Evolutionary conservation across 2,113 vertebrate species (phyloP), one percentile per base, ranked within the genome.

Genomic region (Orthonyx spaldingii): DNA sequence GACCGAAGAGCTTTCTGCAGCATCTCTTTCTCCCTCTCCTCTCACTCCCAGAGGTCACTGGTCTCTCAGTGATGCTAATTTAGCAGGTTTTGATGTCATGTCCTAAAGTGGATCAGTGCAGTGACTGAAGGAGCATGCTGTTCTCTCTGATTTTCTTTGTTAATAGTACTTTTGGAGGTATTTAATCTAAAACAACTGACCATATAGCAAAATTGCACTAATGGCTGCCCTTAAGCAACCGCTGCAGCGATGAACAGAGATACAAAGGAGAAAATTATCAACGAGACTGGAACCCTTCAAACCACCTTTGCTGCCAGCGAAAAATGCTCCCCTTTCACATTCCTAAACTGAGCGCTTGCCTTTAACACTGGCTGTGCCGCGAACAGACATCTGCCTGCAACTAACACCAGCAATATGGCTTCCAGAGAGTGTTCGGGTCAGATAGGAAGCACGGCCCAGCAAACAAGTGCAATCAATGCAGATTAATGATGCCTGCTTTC

Each of bases 401-500:
- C 92, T 59, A 91, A 57, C 11, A 27, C 33, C 61, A 72, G 77
- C 88, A 82, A 11, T 26, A 87, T 42, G 72, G 90, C 92, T 96
- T 50, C 94, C 69, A 95, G 93, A 11, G 55, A 88, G 88, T 56
- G 92, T 26, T 84, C 76, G 9, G 92, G 92, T 86, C 96, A 87
- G 92, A 95, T 79, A 71, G 83, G 83, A 94, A 93, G 86, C 89
- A 93, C 11, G 0, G 64, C 80, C 64, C 61, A 84, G 92, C 92
- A 84, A 94, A 87, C 84, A 93, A 96, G 90, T 93, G 92, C 88
- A 95, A 96, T 97, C 96, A 90, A 93, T 90, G 92, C 93, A 96
- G 96, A 96, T 96, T 96, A 96, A 94, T 96, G 93, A 93, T 82
- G 90, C 95, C 90, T 97, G 83, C 86, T 94, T 95, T 94, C 94